These are phyloP conservation scores for Pelusios castaneus DNA, from an alignment of 2,113 vertebrate genomes.

Conservation along the genomic window DNA sequence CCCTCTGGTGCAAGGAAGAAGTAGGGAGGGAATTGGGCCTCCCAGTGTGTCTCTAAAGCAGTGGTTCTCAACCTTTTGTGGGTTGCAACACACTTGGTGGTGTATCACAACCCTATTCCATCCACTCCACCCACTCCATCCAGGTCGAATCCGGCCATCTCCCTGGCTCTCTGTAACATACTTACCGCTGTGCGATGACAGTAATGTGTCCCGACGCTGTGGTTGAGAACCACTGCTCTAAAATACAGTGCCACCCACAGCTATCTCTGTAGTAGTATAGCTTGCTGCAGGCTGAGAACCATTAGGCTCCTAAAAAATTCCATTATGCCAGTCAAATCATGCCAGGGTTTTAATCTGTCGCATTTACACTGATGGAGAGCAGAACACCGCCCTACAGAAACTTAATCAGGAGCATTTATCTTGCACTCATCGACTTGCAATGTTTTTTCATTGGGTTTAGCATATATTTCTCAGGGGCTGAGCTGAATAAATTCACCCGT, in stretches of 20 bases:
- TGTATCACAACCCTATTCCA: too few relatives aligned
- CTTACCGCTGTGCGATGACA: too few relatives aligned
- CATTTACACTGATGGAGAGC: neutral
- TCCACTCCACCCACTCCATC: too few relatives aligned
- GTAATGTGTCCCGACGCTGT: too few relatives aligned
- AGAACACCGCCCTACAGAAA: neutral
- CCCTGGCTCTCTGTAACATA: too few relatives aligned
- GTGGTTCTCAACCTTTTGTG: too few relatives aligned
- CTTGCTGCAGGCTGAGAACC: neutral
- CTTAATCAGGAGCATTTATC: rapidly evolving
- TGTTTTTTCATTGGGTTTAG: rapidly evolving
- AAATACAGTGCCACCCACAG: neutral
- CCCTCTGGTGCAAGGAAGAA: rapidly evolving
- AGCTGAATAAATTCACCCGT: neutral
- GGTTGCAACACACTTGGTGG: too few relatives aligned
- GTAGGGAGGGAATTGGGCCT: neutral
- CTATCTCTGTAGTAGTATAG: rapidly evolving
- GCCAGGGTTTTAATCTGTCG: neutral
- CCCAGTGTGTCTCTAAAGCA: neutral
- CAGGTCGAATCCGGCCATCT: too few relatives aligned
- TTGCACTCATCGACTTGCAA: neutral
- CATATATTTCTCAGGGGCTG: neutral
- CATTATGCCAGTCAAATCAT: neutral
- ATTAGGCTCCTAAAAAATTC: neutral
- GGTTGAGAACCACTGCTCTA: too few relatives aligned